Percentiles rank a stretch among this genome's conserved stretches.
Evolutionary conservation across 2,888 invertebrate species (phyloP).

Genomic region (Agonopterix heracliana): DNA sequence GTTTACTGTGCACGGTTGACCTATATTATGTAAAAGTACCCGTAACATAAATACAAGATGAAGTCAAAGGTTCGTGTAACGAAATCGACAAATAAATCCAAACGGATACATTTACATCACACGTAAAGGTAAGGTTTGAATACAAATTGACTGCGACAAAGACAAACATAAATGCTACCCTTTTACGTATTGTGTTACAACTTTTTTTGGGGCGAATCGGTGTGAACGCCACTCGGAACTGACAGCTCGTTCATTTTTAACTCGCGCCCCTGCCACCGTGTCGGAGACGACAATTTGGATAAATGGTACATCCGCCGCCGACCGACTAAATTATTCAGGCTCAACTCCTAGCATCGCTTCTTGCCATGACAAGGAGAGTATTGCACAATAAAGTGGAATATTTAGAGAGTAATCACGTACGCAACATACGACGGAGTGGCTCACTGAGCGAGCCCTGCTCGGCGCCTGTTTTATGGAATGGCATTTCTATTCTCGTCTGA

Average conservation of each 20-base stretch:
- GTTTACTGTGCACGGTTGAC: not conserved
- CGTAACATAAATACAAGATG: no score
- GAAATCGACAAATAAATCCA: no score
- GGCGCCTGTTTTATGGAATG: constrained; percentile 30
- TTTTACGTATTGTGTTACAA: constrained; percentile 22
- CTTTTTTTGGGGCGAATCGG: constrained; percentile 36
- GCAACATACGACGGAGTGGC: constrained; percentile 44
- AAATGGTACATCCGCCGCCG: constrained; percentile 63
- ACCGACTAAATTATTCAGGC: constrained; percentile 63
- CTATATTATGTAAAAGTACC: no score
- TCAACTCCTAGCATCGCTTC: constrained; percentile 47
- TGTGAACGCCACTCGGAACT: constrained; percentile 38
- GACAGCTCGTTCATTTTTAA: constrained; percentile 64
- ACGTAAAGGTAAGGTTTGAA: no score
- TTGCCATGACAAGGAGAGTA: constrained; percentile 60
- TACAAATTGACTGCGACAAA: constrained; percentile 32
- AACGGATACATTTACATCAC: no score
- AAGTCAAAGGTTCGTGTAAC: no score
- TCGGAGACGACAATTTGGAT: constrained; percentile 64
- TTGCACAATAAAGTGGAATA: constrained; percentile 69
- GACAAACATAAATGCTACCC: constrained; percentile 26
- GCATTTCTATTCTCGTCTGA: constrained; percentile 41
- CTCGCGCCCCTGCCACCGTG: constrained; percentile 39
- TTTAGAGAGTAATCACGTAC: constrained; percentile 68
- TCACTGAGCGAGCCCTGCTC: constrained; percentile 18